Conservation (phyloP, 2,888 invertebrate genomes). For the Erebia ligea region DNA sequence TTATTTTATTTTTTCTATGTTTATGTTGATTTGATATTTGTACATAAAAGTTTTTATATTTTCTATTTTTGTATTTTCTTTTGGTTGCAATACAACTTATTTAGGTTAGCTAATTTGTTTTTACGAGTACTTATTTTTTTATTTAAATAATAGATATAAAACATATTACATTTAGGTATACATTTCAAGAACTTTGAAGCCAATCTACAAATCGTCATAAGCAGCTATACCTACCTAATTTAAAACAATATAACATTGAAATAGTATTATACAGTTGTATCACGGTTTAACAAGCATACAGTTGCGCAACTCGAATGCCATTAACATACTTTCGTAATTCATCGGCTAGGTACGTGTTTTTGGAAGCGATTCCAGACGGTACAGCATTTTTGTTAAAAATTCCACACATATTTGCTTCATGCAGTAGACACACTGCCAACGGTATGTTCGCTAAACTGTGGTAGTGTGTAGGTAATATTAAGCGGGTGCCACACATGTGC, state of each 20-base stretch:
- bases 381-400: no score
- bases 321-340: no score
- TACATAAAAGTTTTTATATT: neutral
- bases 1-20: neutral
- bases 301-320: neutral
- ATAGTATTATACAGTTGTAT: slow-evolving; percentile 16
- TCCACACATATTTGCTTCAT: no score
- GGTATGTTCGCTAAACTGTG: neutral
- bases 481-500: neutral
- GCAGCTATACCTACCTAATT: slow-evolving; percentile 11
- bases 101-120: no score
- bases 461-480: neutral
- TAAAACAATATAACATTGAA: slow-evolving; percentile 20
- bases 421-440: neutral
- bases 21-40: neutral
- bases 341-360: no score
- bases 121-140: no score
- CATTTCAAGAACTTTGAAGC: slow-evolving; percentile 23
- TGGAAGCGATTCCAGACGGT: no score
- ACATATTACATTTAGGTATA: neutral
- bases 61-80: no score
- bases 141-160: no score
- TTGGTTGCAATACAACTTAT: no score
- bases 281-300: neutral
- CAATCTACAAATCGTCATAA: slow-evolving; percentile 21